Base-by-base conservation (phyloP, 2,113 vertebrate genomes). In the Rhinichthys klamathensis region DNA sequence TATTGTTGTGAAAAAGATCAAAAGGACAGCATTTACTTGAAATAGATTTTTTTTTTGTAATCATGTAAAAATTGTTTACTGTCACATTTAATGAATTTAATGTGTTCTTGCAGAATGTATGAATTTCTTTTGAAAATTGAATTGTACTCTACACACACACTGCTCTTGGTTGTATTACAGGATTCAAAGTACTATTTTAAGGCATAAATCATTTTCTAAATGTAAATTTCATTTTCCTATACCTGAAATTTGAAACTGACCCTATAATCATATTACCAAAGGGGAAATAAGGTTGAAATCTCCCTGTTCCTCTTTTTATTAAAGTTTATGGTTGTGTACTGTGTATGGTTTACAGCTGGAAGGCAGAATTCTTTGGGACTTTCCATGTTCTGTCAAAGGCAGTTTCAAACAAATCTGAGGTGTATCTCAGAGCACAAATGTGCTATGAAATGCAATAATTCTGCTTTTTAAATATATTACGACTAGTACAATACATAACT, bases 281-380 rank as follows among this genome's bases (percentile, higher is more conserved):
- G 80, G 9, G 13, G 32, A 83, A 56, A 38, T 41, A 41, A 41
- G 27, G 49, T 18, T 51, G 44, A 83, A 58, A 70, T 56, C 18
- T 58, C 51, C 21, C 12, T 82, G 49, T 41, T 82, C 6, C 30
- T 80, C 44, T 81, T 82, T 70, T 54, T 82, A 54, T 58, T 56
- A 70, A 82, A 0, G 46, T 38, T 6, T 7, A 56, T 21, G 18
- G 6, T 2, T 56, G 6, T 7, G 54, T 56, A 21, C 6, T 46
- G 67, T 82, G 80, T 56, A 41, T 72, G 65, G 32, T 72, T 82
- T 54, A 38, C 67, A 82, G 65, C 80, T 58, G 49, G 65, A 72
- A 72, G 80, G 80, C 80, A 82, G 49, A 82, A 41, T 27, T 56
- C 7, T 27, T 72, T 56, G 80, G 80, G 80, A 82, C 80, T 82